Base-by-base conservation (phyloP, 2,888 invertebrate species). In the Panorpa germanica region DNA sequence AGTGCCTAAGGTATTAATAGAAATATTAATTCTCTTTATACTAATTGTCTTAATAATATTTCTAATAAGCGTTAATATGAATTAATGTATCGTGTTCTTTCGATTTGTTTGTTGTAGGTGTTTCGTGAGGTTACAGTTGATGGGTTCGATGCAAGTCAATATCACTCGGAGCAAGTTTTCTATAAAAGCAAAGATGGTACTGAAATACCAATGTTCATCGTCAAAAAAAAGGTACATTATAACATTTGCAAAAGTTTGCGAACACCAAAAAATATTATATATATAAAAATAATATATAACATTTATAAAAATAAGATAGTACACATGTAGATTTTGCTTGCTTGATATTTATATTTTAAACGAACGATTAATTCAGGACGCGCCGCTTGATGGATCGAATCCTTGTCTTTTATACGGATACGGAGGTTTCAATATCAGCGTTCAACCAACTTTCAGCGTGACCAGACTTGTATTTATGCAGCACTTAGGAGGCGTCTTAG, bases 121-220 rank as follows among this genome's bases (percentile, higher is more conserved):
- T 76, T 80, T 47, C 68, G 82, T 39, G 78, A 86, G 54, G 83
- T 83, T n/a, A 67, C 70, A 48, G 70, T 93, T 18, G 75, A 80
- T 35, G 80, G 78, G 33, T 78, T 90, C 49, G 70, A 88, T 50
- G 57, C 76, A 3, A 62, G 66, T 6, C 57, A 73, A 38, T 93
- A 82, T 45, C 73, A 75, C 46, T 81, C 82, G 7, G 70, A 74
- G 36, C 96, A 96, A 57, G 66, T 90, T 33, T 96, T 95, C 58
- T 96, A 86, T 50, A 51, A 65, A 3, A 88, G 90, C 55, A 88
- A 83, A 54, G 95, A 96, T 54, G 85, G 81, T 42, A 88, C 86
- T 11, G 74, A 76, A 58, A 70, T 96, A 41, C 95, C 95, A 12
- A 95, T 96, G 93, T 96, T 91, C 53, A 76, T 96, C 38, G 71